phyloP scores from a whole-genome alignment of 2,888 invertebrate species.

The Drosophila mimica region DNA sequence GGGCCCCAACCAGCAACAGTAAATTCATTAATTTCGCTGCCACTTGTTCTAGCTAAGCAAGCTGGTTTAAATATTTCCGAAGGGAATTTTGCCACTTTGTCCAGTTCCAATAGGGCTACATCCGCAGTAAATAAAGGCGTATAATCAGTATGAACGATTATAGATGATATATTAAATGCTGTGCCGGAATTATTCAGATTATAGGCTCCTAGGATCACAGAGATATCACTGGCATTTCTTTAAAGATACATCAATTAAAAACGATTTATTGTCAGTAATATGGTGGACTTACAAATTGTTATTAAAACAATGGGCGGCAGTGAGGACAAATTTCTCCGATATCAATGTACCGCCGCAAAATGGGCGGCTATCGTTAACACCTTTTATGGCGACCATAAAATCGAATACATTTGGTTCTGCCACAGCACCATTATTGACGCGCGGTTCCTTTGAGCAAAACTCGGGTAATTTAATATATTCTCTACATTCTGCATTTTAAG shows the following conservation, averaged over 20 bases:
- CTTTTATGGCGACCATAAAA: conserved; percentile 32
- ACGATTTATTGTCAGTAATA: not conserved
- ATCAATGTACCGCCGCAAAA: conserved; percentile 42
- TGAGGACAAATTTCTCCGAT: conserved; percentile 32
- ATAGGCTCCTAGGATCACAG: conserved; percentile 32
- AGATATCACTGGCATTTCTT: conserved; percentile 7
- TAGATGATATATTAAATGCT: not conserved
- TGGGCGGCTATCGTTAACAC: no score
- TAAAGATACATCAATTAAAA: not conserved
- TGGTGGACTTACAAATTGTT: conserved; percentile 1
- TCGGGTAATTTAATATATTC: not conserved
- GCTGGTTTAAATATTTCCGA: conserved; percentile 27
- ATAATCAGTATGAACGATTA: not conserved
- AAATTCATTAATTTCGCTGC: not conserved
- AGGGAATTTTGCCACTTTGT: not conserved
- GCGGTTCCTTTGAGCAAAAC: not conserved
- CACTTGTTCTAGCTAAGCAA: conserved; percentile 22
- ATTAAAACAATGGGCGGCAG: conserved; percentile 45
- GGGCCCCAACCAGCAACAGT: conserved; percentile 27
- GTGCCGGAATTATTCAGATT: not conserved
- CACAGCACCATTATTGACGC: not conserved
- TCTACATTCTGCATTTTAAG: conserved; percentile 13
- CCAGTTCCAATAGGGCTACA: conserved; percentile 32
- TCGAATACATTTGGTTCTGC: not conserved
- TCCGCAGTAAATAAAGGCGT: not conserved